Evolutionary conservation across 2,113 vertebrate genomes (phyloP).

Genomic region (Madoqua kirkii): DNA sequence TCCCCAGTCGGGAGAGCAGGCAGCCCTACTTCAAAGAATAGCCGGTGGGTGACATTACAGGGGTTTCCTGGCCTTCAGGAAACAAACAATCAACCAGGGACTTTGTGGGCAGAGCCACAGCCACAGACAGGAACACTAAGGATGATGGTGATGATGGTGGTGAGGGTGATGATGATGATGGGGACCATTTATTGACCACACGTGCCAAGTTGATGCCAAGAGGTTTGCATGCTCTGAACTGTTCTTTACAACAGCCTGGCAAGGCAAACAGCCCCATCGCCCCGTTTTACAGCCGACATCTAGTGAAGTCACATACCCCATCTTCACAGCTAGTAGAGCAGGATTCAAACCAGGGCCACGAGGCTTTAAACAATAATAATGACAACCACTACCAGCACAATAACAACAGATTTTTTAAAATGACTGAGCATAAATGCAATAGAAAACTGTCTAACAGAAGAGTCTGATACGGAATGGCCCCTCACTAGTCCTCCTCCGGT

Average conservation of each 20-base stretch:
- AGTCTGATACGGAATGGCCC: neutral
- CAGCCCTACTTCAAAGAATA: constrained; percentile 64
- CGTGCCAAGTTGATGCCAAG: neutral
- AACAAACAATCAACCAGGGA: constrained; percentile 29
- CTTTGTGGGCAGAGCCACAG: neutral
- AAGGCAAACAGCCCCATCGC: neutral
- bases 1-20: neutral
- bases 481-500: accelerated
- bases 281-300: neutral
- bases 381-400: neutral
- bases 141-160: neutral
- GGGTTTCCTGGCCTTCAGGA: constrained; percentile 58
- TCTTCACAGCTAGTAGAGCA: neutral
- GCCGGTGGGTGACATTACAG: neutral
- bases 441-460: neutral
- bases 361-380: neutral
- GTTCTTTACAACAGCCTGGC: neutral
- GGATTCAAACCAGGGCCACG: neutral
- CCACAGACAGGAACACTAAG: neutral
- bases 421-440: neutral
- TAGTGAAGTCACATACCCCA: accelerated
- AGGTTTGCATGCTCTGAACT: neutral
- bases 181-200: neutral
- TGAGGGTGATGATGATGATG: neutral
- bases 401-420: neutral